Base-by-base conservation (phyloP, 2,797 vertebrate genomes). In the Phrynocephalus forsythii region DNA sequence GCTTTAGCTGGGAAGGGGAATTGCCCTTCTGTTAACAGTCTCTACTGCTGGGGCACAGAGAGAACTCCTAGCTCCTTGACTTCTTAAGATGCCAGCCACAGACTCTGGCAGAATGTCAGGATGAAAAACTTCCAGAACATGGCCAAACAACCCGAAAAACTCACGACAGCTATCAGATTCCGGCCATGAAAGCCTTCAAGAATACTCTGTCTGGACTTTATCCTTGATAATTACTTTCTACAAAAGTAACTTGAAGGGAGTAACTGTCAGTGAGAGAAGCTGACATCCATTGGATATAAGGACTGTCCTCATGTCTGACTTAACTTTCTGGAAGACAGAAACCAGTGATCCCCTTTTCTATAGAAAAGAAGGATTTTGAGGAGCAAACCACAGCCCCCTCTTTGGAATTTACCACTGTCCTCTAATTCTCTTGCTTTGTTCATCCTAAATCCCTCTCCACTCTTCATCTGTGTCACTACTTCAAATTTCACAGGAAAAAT, bases 351-450 rank as follows among this genome's bases (percentile, higher is more conserved):
- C 78, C 76, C 60, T 80, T 88, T 85, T 48, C 13, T 0, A 11
- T 56, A 78, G 5, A 50, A 67, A 11, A 72, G 63, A 33, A 15
- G 10, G 56, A 75, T 86, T 77, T 89, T 86, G 68, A 87, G 83
- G 79, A 87, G 72, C 5, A 10, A 80, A 78, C 22, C 50, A 67
- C 30, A 89, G 63, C n/a, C 69, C 4, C 4, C 79, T 71, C 20
- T 33, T 28, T 79, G 44, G 80, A 68, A 85, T 11, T 7, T 5
- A 26, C 76, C 83, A 26, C 33, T 73, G 24, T 56, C 6, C 6
- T 81, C 87, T 69, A 68, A 86, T 6, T 22, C 38, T 72, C 73
- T 66, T 67, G 56, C 56, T 84, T 75, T 67, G 6, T 67, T 79
- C 71, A 72, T 86, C 82, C 28, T 76, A 28, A 89, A 11, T 1